These are phyloP conservation scores for Temnothorax longispinosus DNA, from an alignment of 1,140 invertebrate genomes.

Conservation along the genomic window DNA sequence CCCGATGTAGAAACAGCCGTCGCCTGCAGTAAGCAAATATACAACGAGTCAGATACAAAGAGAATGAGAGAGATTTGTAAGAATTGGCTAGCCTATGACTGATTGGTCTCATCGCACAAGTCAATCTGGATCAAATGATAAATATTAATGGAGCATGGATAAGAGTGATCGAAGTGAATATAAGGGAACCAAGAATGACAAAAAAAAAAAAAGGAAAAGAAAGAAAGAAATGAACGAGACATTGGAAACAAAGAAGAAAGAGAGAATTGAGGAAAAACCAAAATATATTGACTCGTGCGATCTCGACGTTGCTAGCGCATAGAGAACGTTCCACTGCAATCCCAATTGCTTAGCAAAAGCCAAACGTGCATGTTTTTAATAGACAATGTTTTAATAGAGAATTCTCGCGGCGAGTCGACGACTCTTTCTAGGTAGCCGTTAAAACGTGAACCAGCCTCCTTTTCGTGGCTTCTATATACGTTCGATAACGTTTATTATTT, in stretches of 20 bases:
- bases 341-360: slow-evolving; percentile 79
- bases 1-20: slow-evolving; percentile 98
- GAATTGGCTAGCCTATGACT: slow-evolving; percentile 72
- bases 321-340: slow-evolving; percentile 75
- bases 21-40: slow-evolving; percentile 91
- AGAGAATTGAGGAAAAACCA: slow-evolving; percentile 35
- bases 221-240: slow-evolving; percentile 31
- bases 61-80: slow-evolving; percentile 60
- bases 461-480: slow-evolving; percentile 17
- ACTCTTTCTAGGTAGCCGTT: slow-evolving; percentile 70
- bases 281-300: slow-evolving; percentile 71
- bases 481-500: background rate
- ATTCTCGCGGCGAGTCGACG: slow-evolving; percentile 77
- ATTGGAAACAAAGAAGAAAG: slow-evolving; percentile 45
- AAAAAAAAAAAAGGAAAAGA: slow-evolving; percentile 23
- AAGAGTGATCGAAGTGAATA: background rate
- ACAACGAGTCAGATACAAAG: slow-evolving; percentile 83
- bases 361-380: slow-evolving; percentile 80
- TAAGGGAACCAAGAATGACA: slow-evolving; percentile 31
- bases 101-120: slow-evolving; percentile 71
- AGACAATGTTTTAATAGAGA: slow-evolving; percentile 65
- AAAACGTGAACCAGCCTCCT: slow-evolving; percentile 65
- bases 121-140: slow-evolving; percentile 51
- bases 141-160: slow-evolving; percentile 11
- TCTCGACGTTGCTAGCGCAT: slow-evolving; percentile 68